Base-by-base conservation (phyloP, 2,888 invertebrate species). In the Drosophila mimetica region DNA sequence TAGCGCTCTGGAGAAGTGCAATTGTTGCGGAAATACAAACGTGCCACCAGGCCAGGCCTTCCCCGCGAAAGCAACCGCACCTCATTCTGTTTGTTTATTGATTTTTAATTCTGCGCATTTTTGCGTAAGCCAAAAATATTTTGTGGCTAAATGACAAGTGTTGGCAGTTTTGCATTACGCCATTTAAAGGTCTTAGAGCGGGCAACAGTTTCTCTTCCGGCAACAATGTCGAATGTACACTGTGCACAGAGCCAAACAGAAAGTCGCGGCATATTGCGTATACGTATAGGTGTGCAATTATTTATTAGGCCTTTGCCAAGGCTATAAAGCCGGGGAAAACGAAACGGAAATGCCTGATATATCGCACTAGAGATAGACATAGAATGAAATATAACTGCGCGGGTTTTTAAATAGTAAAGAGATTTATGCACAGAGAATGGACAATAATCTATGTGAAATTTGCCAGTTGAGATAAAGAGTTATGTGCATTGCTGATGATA, bases 11-110 rank as follows among this genome's bases (percentile, higher is more conserved):
- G 39, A 63, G 77, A 70, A 80, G 63, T 77, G 80, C 83, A 82
- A 75, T 77, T 71, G 63, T 79, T 82, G 83, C 80, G 83, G 77
- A 80, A 79, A 79, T 82, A 79, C 75, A 79, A 79, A 79, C 75
- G 75, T 80, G 77, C 55, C 59, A 16, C 22, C 48, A 46, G 32
- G 41, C 34, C 34, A 13, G 48, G 32, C 13, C 11, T 16, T 16
- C 14, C 42, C 20, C 30, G 9, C 30, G 4, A 9, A 7, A 9
- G 9, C 44, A 32, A 11, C 7, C 11, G 13, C 34, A 13, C 4
- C 42, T 20, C 37, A 4, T 25, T 25, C 37, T 77, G 73, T 82
- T 80, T 80, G 75, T 53, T 79, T 79, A 79, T 82, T 77, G 82
- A 57, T 82, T 80, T 80, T 80, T 77, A 80, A 80, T 80, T 37